phyloP scores from a whole-genome alignment of 2,888 invertebrate genomes.

The Synanthedon vespiformis region DNA sequence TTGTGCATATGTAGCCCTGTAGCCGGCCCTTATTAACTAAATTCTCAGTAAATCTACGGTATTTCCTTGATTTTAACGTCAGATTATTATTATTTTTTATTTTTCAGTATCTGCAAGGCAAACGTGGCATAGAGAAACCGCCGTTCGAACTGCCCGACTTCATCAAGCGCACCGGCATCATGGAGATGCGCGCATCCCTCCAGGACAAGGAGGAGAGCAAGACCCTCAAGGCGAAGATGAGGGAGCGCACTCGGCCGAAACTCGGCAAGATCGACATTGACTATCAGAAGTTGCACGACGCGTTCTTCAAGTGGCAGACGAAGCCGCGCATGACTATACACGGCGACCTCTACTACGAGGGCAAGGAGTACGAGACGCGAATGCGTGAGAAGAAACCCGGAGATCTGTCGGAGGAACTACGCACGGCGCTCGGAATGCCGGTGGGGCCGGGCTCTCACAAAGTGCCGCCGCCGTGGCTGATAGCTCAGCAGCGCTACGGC shows the following conservation, averaged over 20 bases:
- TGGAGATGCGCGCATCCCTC: slow-evolving; percentile 98
- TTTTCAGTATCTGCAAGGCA: slow-evolving; percentile 86
- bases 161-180: slow-evolving; percentile 99
- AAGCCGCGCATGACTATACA: slow-evolving; percentile 99
- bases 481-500: slow-evolving; percentile 98
- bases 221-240: slow-evolving; percentile 96
- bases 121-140: slow-evolving; percentile 98
- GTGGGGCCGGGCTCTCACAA: slow-evolving; percentile 93
- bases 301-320: slow-evolving; percentile 99
- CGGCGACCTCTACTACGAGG: slow-evolving; percentile 98
- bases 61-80: not conserved
- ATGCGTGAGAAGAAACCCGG: slow-evolving; percentile 99
- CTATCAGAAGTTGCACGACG: slow-evolving; percentile 99
- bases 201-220: slow-evolving; percentile 98
- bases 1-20: too few species aligned
- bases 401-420: slow-evolving; percentile 93
- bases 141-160: slow-evolving; percentile 99
- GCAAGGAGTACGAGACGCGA: slow-evolving; percentile 98
- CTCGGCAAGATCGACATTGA: slow-evolving; percentile 99
- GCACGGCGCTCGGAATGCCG: slow-evolving; percentile 98
- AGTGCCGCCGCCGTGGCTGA: slow-evolving; percentile 95
- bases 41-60: not conserved
- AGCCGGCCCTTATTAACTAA: too few species aligned
- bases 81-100: not conserved
- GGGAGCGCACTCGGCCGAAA: slow-evolving; percentile 96